phyloP scores from a whole-genome alignment of 1,140 invertebrate species.

The Procambarus virginalis region DNA sequence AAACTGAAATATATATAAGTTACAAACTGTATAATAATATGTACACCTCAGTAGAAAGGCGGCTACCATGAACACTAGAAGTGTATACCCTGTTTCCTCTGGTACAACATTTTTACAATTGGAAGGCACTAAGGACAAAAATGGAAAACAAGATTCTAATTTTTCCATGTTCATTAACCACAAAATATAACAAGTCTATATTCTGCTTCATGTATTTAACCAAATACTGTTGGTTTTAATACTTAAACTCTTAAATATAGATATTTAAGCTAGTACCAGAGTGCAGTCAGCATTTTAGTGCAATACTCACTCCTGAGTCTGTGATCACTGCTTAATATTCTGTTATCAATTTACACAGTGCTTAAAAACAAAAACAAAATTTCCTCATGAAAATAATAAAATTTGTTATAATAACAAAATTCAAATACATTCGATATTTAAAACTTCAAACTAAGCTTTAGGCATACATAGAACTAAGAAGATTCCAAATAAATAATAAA shows the following conservation, averaged over 20 bases:
- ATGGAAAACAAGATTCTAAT: neutral
- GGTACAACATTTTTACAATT: neutral
- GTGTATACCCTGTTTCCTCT: neutral
- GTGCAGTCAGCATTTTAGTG: neutral
- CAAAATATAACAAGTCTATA: neutral
- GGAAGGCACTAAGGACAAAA: neutral
- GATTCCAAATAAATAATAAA: too few species aligned
- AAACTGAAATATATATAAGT: neutral
- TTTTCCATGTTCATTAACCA: neutral
- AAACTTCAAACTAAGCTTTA: neutral
- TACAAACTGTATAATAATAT: neutral
- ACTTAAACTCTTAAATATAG: neutral
- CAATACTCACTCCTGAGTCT: neutral
- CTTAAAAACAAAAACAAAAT: too few species aligned
- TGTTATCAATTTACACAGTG: neutral
- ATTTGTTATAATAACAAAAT: too few species aligned
- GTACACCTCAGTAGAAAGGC: neutral
- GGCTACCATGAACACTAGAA: neutral
- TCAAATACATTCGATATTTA: neutral
- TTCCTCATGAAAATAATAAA: too few species aligned
- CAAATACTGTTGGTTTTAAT: too few species aligned
- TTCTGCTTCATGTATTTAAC: neutral
- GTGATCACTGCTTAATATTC: neutral
- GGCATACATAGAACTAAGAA: neutral
- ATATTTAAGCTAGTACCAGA: neutral